phyloP scores from a whole-genome alignment of 1,140 invertebrate genomes.

The Formica exsecta region DNA sequence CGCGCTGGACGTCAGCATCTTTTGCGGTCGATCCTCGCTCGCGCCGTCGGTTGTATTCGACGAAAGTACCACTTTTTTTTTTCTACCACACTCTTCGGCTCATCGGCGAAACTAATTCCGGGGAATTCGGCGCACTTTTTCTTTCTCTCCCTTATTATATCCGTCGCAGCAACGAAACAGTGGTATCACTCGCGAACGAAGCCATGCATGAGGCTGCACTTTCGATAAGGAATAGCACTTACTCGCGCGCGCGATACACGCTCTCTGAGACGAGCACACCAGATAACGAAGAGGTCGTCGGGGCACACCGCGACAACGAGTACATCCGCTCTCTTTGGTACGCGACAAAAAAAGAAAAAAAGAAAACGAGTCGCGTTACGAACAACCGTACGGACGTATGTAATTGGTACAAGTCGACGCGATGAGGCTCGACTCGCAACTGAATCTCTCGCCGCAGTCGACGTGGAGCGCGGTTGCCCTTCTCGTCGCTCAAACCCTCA shows the following conservation, averaged over 20 bases:
- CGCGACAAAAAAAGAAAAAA: conserved; percentile 13
- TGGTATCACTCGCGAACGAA: conserved; percentile 35
- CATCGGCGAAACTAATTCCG: conserved; percentile 46
- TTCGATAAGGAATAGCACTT: conserved; percentile 16
- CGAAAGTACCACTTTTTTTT: conserved; percentile 56
- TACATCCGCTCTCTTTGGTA: not conserved
- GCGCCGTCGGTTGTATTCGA: conserved; percentile 33
- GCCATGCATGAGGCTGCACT: conserved; percentile 60
- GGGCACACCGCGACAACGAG: not conserved
- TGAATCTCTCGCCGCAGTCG: conserved; percentile 66
- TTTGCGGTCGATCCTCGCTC: conserved; percentile 49
- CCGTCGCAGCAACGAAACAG: conserved; percentile 39
- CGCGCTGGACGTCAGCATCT: conserved; percentile 93
- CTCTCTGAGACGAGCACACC: not conserved
- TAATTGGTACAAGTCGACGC: conserved; percentile 52
- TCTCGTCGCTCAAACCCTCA: conserved; percentile 46
- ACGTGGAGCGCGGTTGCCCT: conserved; percentile 62
- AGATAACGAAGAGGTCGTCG: not conserved
- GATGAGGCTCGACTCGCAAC: conserved; percentile 78
- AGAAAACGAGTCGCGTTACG: not conserved
- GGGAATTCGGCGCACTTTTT: conserved; percentile 50
- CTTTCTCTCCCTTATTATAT: conserved; percentile 35
- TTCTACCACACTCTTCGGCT: conserved; percentile 49
- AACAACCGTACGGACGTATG: not conserved
- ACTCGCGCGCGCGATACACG: not conserved